phyloP scores from a whole-genome alignment of 2,888 invertebrate genomes.

The Cataglyphis livida region DNA sequence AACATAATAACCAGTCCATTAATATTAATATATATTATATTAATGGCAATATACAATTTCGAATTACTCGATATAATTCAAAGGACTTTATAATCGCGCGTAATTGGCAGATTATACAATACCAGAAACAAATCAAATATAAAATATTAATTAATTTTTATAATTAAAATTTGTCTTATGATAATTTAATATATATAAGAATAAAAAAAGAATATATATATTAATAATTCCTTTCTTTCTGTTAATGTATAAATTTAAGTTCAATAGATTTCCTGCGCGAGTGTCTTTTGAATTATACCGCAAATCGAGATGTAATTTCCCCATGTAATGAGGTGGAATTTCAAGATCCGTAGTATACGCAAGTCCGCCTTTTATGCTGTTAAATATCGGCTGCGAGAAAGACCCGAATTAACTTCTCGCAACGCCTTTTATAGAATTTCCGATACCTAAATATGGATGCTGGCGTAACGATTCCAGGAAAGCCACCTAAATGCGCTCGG shows the following conservation, averaged over 20 bases:
- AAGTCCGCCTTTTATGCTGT: slow-evolving; percentile 13
- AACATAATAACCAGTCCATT: background rate
- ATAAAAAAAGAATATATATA: background rate
- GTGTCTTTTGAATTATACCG: background rate
- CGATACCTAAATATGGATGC: slow-evolving; percentile 56
- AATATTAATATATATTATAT: slow-evolving; percentile 2
- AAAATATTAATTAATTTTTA: slow-evolving; percentile 10
- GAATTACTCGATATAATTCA: background rate
- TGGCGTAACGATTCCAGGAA: slow-evolving; percentile 40
- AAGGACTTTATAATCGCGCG: background rate
- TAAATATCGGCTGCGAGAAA: slow-evolving; percentile 39
- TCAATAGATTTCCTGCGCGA: background rate
- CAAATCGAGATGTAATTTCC: background rate
- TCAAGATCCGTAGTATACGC: background rate
- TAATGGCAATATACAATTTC: background rate
- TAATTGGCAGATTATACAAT: background rate
- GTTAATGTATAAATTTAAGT: background rate
- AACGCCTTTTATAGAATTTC: slow-evolving; percentile 55
- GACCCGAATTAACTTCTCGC: slow-evolving; percentile 51
- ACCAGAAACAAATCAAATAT: background rate
- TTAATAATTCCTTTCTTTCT: background rate
- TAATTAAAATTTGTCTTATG: background rate
- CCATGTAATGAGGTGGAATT: slow-evolving; percentile 25
- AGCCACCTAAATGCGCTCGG: slow-evolving; percentile 44
- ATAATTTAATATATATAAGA: background rate